Evolutionary conservation across 2,888 invertebrate genomes (phyloP).

Genomic region (Prionchulus punctatus): DNA sequence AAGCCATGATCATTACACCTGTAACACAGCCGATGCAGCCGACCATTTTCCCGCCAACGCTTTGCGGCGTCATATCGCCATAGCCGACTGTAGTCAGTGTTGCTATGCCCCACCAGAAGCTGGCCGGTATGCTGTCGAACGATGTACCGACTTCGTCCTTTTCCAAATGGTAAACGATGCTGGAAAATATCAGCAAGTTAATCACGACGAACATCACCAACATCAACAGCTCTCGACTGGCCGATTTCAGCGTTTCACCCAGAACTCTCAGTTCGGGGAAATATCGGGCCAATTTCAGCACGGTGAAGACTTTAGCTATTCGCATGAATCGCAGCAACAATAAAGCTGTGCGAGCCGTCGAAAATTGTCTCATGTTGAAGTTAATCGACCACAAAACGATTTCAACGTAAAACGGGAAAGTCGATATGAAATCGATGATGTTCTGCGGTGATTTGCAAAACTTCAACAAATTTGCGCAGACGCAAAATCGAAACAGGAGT

Average conservation of each 20-base stretch:
- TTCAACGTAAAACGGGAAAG: background rate
- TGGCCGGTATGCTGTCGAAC: background rate
- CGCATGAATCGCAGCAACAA: background rate
- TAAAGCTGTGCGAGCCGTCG: background rate
- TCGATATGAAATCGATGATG: background rate
- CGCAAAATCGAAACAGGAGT: background rate
- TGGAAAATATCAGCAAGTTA: background rate
- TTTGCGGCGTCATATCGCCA: no score
- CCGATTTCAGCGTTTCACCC: background rate
- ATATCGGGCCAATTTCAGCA: conserved; percentile 3
- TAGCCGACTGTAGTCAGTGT: background rate
- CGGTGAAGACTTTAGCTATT: background rate
- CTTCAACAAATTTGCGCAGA: background rate
- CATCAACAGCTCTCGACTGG: background rate
- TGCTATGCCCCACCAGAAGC: background rate
- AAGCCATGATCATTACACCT: no score
- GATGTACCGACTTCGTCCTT: background rate
- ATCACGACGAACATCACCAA: background rate
- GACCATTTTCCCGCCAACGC: no score
- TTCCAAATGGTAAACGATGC: background rate
- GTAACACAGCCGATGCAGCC: no score
- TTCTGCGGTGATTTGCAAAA: background rate
- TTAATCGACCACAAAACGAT: background rate
- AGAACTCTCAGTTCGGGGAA: background rate
- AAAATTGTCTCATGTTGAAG: no score